These are phyloP conservation scores for Karalla daura DNA, from an alignment of 2,797 vertebrate species.

Conservation along the genomic window DNA sequence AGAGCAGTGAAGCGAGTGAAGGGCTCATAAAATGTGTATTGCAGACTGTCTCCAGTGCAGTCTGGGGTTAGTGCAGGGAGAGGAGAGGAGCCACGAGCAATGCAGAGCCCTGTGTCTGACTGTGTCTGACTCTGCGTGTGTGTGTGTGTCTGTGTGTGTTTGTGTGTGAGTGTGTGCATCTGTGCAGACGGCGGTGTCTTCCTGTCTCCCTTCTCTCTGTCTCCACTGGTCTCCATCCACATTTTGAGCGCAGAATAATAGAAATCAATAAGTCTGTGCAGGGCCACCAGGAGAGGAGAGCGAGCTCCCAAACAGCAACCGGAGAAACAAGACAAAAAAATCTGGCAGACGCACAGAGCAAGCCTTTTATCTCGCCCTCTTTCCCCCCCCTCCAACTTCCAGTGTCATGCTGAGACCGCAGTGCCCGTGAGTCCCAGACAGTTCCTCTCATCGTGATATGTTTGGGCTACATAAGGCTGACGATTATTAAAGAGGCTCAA, in stretches of 20 bases:
- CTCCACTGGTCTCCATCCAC: slow-evolving; percentile 80
- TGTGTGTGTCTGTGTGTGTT: no score
- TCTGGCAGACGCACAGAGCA: slow-evolving; percentile 51
- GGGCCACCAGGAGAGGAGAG: slow-evolving; percentile 56
- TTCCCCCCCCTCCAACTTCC: slow-evolving; percentile 49
- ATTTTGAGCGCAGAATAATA: slow-evolving; percentile 64
- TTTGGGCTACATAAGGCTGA: slow-evolving; percentile 70
- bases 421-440: slow-evolving; percentile 62
- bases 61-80: slow-evolving; percentile 75
- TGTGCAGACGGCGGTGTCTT: slow-evolving; percentile 85
- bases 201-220: slow-evolving; percentile 71
- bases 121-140: no score
- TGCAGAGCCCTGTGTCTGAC: slow-evolving; percentile 66
- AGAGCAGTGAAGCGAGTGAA: slow-evolving; percentile 71
- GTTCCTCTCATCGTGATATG: slow-evolving; percentile 61
- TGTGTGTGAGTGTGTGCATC: slow-evolving; percentile 46
- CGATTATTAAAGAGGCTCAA: slow-evolving; percentile 77
- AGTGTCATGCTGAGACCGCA: slow-evolving; percentile 60
- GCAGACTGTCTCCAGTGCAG: slow-evolving; percentile 82
- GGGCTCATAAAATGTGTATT: slow-evolving; percentile 84
- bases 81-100: slow-evolving; percentile 77
- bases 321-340: slow-evolving; percentile 56
- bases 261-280: slow-evolving; percentile 72
- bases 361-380: slow-evolving; percentile 55
- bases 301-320: slow-evolving; percentile 42